Evolutionary conservation across 2,888 invertebrate species (phyloP).

Genomic region (Lepidonotus clava): DNA sequence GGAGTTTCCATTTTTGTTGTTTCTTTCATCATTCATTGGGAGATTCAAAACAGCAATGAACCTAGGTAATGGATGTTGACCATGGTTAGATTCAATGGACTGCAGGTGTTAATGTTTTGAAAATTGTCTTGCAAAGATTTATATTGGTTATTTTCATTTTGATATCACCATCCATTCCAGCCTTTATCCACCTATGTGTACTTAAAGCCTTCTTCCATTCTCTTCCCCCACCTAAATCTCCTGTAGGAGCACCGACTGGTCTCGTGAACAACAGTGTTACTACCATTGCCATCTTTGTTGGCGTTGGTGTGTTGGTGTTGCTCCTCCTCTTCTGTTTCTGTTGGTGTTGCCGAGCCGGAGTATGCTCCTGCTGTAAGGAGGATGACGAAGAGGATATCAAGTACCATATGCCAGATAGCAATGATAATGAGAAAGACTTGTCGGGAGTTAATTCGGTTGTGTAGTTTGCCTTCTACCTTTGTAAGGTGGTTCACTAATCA

Average conservation of each 20-base stretch:
- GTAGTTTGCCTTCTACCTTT: not conserved
- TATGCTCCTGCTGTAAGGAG: slow-evolving; percentile 28
- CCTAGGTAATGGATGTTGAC: too few species aligned
- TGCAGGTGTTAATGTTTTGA: too few species aligned
- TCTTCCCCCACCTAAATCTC: too few species aligned
- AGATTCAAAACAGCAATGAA: too few species aligned
- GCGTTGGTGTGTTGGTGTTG: slow-evolving; percentile 3
- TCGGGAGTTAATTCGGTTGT: slow-evolving; percentile 15
- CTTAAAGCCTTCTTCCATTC: not conserved
- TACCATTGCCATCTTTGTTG: slow-evolving; percentile 35
- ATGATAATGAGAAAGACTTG: slow-evolving; percentile 37
- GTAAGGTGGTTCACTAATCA: too few species aligned
- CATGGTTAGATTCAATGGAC: too few species aligned
- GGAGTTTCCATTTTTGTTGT: too few species aligned
- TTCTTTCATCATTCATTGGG: too few species aligned
- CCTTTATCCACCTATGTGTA: too few species aligned
- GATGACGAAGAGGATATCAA: slow-evolving; percentile 37
- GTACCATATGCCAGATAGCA: slow-evolving; percentile 45
- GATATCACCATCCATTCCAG: too few species aligned
- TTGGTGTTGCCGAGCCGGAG: slow-evolving; percentile 37
- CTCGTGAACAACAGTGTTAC: not conserved
- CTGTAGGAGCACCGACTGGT: not conserved
- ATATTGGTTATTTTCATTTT: too few species aligned
- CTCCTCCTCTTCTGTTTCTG: slow-evolving; percentile 31
- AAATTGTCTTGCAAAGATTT: too few species aligned